Evolutionary conservation across 2,113 vertebrate genomes (phyloP).

Genomic region (Oryzias celebensis): DNA sequence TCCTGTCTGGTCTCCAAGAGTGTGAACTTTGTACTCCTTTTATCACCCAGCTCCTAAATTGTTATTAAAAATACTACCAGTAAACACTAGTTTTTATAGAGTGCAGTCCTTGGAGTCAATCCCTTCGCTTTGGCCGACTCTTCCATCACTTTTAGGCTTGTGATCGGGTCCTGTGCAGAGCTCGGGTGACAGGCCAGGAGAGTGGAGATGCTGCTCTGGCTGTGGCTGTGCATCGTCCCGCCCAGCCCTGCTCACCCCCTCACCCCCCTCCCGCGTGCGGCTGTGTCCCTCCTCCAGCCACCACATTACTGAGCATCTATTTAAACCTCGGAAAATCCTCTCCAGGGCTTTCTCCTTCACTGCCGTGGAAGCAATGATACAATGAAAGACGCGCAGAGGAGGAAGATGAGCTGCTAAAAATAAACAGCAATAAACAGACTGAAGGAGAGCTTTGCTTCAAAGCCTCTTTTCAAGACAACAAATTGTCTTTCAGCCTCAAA

Average conservation of each 20-base stretch:
- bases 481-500: too few species aligned
- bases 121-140: constrained; percentile 3
- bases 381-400: too few species aligned
- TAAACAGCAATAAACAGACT: too few species aligned
- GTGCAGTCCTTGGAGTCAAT: constrained; percentile 14
- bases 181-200: constrained; percentile 17
- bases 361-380: not conserved
- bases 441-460: too few species aligned
- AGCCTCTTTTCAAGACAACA: too few species aligned
- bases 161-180: not conserved
- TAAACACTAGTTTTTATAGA: not conserved
- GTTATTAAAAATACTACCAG: not conserved
- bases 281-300: not conserved
- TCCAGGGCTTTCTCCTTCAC: constrained; percentile 41
- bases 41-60: not conserved
- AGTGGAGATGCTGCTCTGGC: constrained; percentile 48
- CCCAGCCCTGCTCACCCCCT: constrained; percentile 3
- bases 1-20: constrained; percentile 10
- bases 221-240: constrained; percentile 32
- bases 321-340: constrained; percentile 30
- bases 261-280: not conserved
- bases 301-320: not conserved
- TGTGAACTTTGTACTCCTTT: not conserved
- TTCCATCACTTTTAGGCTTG: constrained; percentile 4
- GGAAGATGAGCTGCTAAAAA: too few species aligned